These are phyloP conservation scores for Anoplopoma fimbria DNA, from an alignment of 2,113 vertebrate species.

Conservation along the genomic window DNA sequence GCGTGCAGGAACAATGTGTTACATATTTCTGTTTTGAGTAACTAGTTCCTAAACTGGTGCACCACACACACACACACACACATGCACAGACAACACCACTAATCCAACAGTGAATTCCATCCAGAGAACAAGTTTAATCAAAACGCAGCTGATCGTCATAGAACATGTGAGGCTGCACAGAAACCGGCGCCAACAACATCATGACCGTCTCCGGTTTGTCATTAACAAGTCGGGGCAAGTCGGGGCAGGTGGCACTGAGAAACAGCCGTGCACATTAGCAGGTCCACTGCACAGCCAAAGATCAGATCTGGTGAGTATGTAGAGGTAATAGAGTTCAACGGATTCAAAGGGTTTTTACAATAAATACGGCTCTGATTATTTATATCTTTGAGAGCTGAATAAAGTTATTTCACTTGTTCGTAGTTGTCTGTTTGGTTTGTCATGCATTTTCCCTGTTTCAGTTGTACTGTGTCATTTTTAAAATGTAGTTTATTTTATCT, in stretches of 20 bases:
- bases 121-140: slow-evolving; percentile 25
- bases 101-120: background rate
- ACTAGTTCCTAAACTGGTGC: background rate
- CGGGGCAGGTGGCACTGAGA: background rate
- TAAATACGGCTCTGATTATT: background rate
- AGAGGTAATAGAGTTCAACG: background rate
- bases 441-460: background rate
- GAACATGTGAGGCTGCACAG: background rate
- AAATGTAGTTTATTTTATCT: no score
- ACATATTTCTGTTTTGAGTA: slow-evolving; percentile 3
- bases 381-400: no score
- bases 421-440: background rate
- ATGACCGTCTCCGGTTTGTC: background rate
- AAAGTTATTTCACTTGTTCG: no score
- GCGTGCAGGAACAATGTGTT: background rate
- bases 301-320: background rate
- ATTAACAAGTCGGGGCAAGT: slow-evolving; percentile 34
- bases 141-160: background rate
- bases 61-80: background rate
- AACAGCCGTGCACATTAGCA: background rate
- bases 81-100: background rate
- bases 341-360: background rate
- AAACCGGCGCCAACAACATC: background rate
- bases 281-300: background rate
- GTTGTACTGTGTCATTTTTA: background rate